Conservation (phyloP, 2,888 invertebrate species). For the Sericinus montela region DNA sequence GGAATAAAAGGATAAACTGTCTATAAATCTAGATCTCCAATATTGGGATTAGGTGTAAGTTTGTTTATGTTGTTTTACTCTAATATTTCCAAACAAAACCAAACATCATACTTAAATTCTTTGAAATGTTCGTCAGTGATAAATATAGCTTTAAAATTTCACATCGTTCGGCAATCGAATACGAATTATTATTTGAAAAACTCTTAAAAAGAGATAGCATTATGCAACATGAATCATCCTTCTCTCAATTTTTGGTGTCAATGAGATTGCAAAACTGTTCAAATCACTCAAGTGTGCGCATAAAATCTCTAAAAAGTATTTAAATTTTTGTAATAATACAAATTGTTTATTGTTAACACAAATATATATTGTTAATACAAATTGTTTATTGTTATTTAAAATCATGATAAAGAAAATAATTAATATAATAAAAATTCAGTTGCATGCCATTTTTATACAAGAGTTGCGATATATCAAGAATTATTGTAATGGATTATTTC, state of each 20-base stretch:
- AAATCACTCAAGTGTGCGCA: background rate
- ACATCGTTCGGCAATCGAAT: background rate
- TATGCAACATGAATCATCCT: slow-evolving; percentile 1
- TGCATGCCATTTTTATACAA: slow-evolving; percentile 6
- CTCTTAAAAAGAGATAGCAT: background rate
- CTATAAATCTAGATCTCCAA: too few species aligned
- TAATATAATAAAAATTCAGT: slow-evolving; percentile 8
- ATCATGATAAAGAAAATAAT: slow-evolving; percentile 5
- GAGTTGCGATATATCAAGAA: background rate
- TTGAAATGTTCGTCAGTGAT: too few species aligned
- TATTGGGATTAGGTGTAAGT: too few species aligned
- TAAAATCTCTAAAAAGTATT: background rate
- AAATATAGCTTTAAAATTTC: background rate
- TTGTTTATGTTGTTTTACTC: too few species aligned
- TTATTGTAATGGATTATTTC: slow-evolving; percentile 8
- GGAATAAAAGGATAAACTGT: too few species aligned
- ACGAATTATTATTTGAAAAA: background rate
- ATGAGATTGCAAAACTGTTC: slow-evolving; percentile 2
- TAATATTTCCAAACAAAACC: too few species aligned
- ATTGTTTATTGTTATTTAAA: slow-evolving; percentile 4
- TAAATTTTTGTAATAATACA: slow-evolving; percentile 5
- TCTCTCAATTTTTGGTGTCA: slow-evolving; percentile 1
- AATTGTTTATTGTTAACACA: slow-evolving; percentile 5
- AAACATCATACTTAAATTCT: too few species aligned
- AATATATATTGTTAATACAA: background rate